Evolutionary conservation across 2,113 vertebrate genomes (phyloP), one percentile per base, ranked within the genome.

Genomic region (Actenoides lindsayi): DNA sequence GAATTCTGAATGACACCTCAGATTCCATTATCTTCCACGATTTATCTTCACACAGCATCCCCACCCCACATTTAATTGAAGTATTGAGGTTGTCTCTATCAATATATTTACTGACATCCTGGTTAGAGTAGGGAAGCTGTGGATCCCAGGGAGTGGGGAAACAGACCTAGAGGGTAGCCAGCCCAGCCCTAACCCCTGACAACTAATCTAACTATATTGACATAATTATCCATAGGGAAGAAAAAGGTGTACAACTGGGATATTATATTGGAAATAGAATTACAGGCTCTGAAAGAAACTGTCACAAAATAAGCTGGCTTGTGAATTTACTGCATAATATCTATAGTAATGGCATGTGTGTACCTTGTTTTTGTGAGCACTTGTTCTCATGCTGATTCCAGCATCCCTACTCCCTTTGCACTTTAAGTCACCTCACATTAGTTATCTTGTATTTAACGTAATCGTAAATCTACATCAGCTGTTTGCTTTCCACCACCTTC

Each of bases 271-370:
- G 30, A 77, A 81, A 31, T 18, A 19, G 20, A 87, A 69, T 74
- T 44, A 85, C 7, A 76, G 33, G 25, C 25, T 89, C 30, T 60
- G 41, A 71, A 74, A 81, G 12, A 56, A 91, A 50, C 41, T 6
- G 0, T 33, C 50, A 89, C 37, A 81, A 84, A 88, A 73, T 28
- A 51, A 74, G 67, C 6, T 50, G 5, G 7, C 68, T 51, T 68
- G n/a, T 2, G 1, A 71, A 65, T 30, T 64, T 87, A 56, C 1
- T 2, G 4, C 37, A 24, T 3, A 42, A 48, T 2, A 87, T 62
- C 24, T 31, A 74, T 30, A 70, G 18, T 33, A 78, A 74, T 1
- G 5, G 31, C 8, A 56, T 0, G 1, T 2, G 2, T 6, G 11
- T 7, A 63, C 11, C 57, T 56, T 56, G 27, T 57, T 57, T 57